Percentiles rank a stretch among this genome's conserved stretches.
Conservation (phyloP, 2,888 invertebrate species). For the Xestobium rufovillosum region DNA sequence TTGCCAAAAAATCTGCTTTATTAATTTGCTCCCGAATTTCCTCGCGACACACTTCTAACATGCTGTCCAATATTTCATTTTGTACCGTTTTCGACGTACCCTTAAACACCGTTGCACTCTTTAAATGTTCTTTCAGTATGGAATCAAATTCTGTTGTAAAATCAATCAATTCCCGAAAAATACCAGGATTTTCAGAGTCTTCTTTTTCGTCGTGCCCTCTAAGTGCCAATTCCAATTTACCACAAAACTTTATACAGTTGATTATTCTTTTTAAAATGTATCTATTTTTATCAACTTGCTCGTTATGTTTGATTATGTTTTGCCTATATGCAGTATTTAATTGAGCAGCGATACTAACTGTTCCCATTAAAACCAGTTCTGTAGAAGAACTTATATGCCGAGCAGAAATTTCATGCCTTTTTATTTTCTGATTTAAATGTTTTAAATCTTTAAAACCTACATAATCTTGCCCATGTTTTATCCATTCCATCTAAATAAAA, state of each 20-base stretch:
- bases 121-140: constrained; percentile 3
- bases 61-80: constrained; percentile 5
- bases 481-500: no score
- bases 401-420: no score
- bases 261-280: no score
- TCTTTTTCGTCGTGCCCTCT: constrained; percentile 8
- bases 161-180: constrained; percentile 5
- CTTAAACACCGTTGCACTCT: constrained; percentile 1
- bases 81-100: constrained; percentile 4
- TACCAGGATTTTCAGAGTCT: constrained; percentile 3
- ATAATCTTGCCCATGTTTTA: no score
- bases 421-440: no score
- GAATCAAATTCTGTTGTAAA: background rate
- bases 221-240: constrained; percentile 15
- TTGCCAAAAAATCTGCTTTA: background rate
- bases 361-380: background rate
- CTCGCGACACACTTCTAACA: background rate
- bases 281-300: constrained; percentile 10
- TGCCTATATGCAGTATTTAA: constrained; percentile 7
- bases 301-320: constrained; percentile 8
- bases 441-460: no score
- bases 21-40: constrained; percentile 3
- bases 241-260: constrained; percentile 17
- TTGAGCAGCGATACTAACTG: background rate
- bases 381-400: constrained; percentile 1